Base-by-base conservation (phyloP, 2,113 vertebrate genomes). In the Albula glossodonta region DNA sequence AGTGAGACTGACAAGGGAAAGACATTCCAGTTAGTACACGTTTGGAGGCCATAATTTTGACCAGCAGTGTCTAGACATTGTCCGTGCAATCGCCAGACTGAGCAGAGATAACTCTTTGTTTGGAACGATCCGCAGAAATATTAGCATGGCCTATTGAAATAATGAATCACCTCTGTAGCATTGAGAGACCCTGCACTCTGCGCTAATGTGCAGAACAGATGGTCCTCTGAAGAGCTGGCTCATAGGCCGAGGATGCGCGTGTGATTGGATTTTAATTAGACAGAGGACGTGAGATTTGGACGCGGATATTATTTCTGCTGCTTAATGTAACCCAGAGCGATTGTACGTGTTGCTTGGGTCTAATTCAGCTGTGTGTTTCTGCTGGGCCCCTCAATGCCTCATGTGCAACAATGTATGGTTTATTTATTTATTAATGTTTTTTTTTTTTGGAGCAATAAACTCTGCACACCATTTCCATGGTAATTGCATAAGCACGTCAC, bases 191-290 rank as follows among this genome's bases (percentile, higher is more conserved):
- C 82, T 90, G 85, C 92, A 90, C 84, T 85, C 80, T 52, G 89
- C 5, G 92, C 93, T 93, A 94, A 92, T 91, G 92, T 92, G 90
- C 87, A 92, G 90, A 93, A 89, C 87, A 90, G 80, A 93, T 94
- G 87, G 86, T 49, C 91, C 88, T 93, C 82, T 89, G 74, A 93
- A 91, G 87, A 90, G 85, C 88, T 91, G 91, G 81, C 0, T 0
- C 49, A 5, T 90, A 91, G 92, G 90, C 80, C 31, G 50, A 83
- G 80, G 84, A 84, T 81, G n/a, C 78, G 83, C 89, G 90, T 93
- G 93, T 92, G 80, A 92, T 92, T 93, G 89, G 25, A 93, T 92
- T 92, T 94, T 94, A 93, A 93, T 95, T 93, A 92, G 86, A 87
- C 92, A 88, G 92, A 53, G 78, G 52, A 80, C 78, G 60, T 80